These are phyloP conservation scores for Andrena praecox DNA, from an alignment of 2,888 invertebrate species.

Conservation along the genomic window DNA sequence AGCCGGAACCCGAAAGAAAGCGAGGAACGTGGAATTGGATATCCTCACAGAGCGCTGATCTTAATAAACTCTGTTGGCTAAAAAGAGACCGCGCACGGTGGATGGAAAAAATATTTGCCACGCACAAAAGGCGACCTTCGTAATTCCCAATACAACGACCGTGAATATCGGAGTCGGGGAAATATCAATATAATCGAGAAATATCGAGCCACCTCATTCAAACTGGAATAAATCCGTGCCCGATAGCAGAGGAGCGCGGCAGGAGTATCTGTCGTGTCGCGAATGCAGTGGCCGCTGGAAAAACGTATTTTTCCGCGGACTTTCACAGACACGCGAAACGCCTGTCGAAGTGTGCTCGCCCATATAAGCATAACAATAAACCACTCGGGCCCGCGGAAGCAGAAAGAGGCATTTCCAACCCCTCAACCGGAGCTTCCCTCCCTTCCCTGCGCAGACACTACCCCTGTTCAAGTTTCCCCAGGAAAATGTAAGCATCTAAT, in stretches of 20 bases:
- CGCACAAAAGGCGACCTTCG: background rate
- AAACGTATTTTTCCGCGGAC: slow-evolving; percentile 33
- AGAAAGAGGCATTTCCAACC: slow-evolving; percentile 62
- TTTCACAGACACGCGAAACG: slow-evolving; percentile 26
- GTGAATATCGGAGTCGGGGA: background rate
- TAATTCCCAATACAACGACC: background rate
- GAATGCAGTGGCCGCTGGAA: slow-evolving; percentile 9
- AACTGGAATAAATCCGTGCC: slow-evolving; percentile 24
- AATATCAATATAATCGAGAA: slow-evolving; percentile 18
- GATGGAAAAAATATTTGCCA: background rate
- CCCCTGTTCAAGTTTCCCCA: slow-evolving; percentile 27
- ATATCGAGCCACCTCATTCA: slow-evolving; percentile 13
- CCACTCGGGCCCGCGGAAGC: slow-evolving; percentile 54
- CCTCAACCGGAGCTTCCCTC: slow-evolving; percentile 28
- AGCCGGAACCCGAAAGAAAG: background rate
- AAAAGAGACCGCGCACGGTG: background rate
- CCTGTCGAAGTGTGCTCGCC: slow-evolving; percentile 44
- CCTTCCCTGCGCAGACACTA: background rate
- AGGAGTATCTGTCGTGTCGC: slow-evolving; percentile 4
- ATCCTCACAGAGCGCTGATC: background rate
- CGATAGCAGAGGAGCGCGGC: slow-evolving; percentile 3
- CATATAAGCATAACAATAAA: slow-evolving; percentile 73
- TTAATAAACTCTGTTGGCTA: background rate
- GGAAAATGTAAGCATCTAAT: slow-evolving; percentile 45
- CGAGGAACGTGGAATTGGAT: background rate